Conservation (phyloP, 2,888 invertebrate species). For the Zele albiditarsus region DNA sequence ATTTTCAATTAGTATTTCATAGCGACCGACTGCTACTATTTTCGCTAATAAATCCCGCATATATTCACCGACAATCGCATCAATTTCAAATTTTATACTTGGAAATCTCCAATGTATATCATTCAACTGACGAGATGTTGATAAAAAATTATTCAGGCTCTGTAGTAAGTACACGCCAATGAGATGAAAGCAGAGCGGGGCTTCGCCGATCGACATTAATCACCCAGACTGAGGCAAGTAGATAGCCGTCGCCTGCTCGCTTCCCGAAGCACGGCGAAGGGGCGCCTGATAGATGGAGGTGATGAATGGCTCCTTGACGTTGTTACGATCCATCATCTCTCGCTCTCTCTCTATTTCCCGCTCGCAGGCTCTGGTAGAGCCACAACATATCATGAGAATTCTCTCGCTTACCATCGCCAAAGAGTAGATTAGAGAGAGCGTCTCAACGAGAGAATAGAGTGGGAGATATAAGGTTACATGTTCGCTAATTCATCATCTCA, state of each 20-base stretch:
- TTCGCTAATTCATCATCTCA: conserved; percentile 70
- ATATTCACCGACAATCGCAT: conserved; percentile 7
- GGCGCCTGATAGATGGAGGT: conserved; percentile 71
- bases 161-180: conserved; percentile 30
- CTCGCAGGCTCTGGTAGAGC: conserved; percentile 33
- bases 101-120: conserved; percentile 5
- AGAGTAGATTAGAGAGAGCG: conserved; percentile 28
- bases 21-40: neutral
- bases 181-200: conserved; percentile 61
- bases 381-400: conserved; percentile 49
- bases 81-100: conserved; percentile 22
- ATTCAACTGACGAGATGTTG: neutral
- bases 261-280: conserved; percentile 70
- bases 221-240: conserved; percentile 69
- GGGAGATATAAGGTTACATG: conserved; percentile 68
- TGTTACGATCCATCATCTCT: conserved; percentile 70
- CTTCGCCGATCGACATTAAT: conserved; percentile 70
- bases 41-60: neutral
- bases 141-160: neutral
- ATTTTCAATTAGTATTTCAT: neutral
- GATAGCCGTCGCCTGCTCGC: conserved; percentile 71
- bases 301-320: conserved; percentile 72
- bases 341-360: conserved; percentile 14
- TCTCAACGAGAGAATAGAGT: conserved; percentile 53
- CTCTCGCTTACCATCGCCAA: conserved; percentile 39